Evolutionary conservation across 2,888 invertebrate genomes (phyloP).

Genomic region (Drosophila atroscutellata): DNA sequence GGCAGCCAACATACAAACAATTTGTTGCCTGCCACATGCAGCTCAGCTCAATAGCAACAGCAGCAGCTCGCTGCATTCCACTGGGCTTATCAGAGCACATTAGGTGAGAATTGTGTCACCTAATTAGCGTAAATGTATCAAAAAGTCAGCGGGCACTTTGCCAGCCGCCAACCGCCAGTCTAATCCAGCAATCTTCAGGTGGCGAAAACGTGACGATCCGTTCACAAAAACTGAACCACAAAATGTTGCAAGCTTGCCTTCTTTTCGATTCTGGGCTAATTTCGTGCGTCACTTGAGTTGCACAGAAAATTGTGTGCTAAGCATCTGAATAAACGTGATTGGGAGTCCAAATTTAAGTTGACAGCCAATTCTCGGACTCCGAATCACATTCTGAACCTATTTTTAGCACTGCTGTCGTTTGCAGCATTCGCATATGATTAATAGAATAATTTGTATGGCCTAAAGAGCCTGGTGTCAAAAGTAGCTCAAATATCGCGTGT

Average conservation of each 20-base stretch:
- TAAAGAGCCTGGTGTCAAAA: constrained; percentile 6
- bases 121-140: constrained; percentile 83
- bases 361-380: constrained; percentile 36
- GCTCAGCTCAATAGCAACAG: constrained; percentile 17
- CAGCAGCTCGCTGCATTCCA: constrained; percentile 43
- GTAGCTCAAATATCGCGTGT: constrained; percentile 23
- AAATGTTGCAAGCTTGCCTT: constrained; percentile 49
- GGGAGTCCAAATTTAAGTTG: constrained; percentile 34
- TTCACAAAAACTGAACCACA: constrained; percentile 48
- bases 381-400: constrained; percentile 3
- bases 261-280: constrained; percentile 62
- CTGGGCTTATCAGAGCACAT: constrained; percentile 75
- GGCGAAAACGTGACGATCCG: constrained; percentile 64
- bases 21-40: constrained; percentile 49
- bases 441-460: constrained; percentile 7
- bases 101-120: constrained; percentile 85
- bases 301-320: constrained; percentile 30
- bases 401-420: neutral
- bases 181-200: constrained; percentile 70
- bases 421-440: constrained; percentile 15
- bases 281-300: constrained; percentile 61
- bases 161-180: constrained; percentile 33
- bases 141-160: constrained; percentile 52
- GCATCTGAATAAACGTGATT: constrained; percentile 35
- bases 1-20: constrained; percentile 57